phyloP scores from a whole-genome alignment of 2,113 vertebrate genomes.

The Anhinga rufa region DNA sequence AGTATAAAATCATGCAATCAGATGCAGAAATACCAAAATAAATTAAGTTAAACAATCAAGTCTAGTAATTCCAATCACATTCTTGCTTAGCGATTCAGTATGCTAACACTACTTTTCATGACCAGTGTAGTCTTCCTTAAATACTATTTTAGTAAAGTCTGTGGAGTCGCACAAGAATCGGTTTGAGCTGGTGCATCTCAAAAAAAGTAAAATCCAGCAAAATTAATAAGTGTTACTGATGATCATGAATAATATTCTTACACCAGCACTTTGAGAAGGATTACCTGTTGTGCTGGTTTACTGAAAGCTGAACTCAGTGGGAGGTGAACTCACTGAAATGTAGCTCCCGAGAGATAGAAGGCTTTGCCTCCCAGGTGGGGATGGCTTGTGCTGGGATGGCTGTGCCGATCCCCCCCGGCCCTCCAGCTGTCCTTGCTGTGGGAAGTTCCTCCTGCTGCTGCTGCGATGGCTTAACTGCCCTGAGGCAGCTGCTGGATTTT shows the following conservation, averaged over 20 bases:
- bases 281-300: background rate
- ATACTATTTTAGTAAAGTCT: background rate
- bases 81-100: background rate
- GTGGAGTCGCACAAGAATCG: background rate
- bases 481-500: background rate
- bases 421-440: background rate
- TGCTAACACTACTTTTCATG: background rate
- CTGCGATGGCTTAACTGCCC: background rate
- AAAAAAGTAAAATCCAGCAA: background rate
- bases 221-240: background rate
- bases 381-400: background rate
- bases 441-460: background rate
- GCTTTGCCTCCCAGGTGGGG: background rate
- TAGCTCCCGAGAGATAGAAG: background rate
- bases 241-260: background rate
- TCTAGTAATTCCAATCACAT: background rate
- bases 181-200: background rate
- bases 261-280: background rate
- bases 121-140: background rate
- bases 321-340: background rate
- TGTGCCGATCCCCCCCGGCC: accelerated
- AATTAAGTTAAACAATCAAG: background rate
- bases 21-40: background rate
- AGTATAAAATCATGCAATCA: background rate
- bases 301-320: background rate